A percentile compares a stretch with the other conserved stretches of the same genome.
Evolutionary conservation across 1,140 invertebrate species (phyloP).

Genomic region (Tenebrio molitor): DNA sequence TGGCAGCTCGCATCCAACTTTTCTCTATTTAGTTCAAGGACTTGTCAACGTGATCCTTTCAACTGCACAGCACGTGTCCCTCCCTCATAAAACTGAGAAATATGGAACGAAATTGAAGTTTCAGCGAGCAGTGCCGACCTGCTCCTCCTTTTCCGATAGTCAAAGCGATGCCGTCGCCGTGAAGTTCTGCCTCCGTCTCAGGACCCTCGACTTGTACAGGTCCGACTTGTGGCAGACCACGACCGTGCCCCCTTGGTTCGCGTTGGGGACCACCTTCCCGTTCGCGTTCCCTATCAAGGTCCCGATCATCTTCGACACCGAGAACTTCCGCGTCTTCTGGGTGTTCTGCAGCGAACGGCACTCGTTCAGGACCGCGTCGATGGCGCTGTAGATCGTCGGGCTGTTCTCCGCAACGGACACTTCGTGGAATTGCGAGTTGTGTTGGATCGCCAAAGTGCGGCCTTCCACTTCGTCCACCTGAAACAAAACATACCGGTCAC

Average conservation of each 20-base stretch:
- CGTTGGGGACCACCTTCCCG: constrained; percentile 58
- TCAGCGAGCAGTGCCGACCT: constrained; percentile 55
- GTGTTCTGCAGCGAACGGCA: constrained; percentile 70
- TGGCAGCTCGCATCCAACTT: constrained; percentile 7
- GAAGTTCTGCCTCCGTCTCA: constrained; percentile 71
- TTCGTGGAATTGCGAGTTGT: constrained; percentile 80
- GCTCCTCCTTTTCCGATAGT: constrained; percentile 65
- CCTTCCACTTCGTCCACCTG: constrained; percentile 81
- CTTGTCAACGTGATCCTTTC: constrained; percentile 2
- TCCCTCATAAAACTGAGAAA: constrained; percentile 56
- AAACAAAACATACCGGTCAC: constrained; percentile 49
- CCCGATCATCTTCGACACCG: constrained; percentile 84
- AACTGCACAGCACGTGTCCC: constrained; percentile 24
- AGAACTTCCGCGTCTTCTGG: constrained; percentile 77
- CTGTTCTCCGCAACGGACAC: constrained; percentile 83
- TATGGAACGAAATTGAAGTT: constrained; percentile 39
- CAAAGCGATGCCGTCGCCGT: constrained; percentile 72
- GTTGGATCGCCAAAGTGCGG: constrained; percentile 73
- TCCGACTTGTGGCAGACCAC: constrained; percentile 72
- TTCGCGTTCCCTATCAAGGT: constrained; percentile 75
- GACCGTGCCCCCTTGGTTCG: constrained; percentile 70
- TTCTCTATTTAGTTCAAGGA: constrained; percentile 26
- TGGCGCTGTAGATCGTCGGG: constrained; percentile 77
- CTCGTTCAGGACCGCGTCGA: constrained; percentile 77
- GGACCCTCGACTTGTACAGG: constrained; percentile 70